These are phyloP conservation scores for Ecdyonurus torrentis DNA, from an alignment of 2,888 invertebrate genomes.

Conservation along the genomic window DNA sequence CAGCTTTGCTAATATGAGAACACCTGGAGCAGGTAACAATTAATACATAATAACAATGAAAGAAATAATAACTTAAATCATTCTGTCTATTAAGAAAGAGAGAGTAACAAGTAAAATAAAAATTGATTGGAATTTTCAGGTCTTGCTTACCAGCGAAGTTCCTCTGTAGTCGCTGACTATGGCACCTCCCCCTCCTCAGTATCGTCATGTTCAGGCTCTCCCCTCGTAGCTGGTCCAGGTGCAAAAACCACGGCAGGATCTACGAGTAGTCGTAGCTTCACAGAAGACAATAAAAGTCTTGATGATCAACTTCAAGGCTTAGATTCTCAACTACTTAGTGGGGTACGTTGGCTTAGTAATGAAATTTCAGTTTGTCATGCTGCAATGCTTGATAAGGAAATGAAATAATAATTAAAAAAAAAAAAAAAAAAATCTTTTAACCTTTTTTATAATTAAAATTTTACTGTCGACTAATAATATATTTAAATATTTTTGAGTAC, in stretches of 20 bases:
- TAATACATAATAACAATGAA: too few species aligned
- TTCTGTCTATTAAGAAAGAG: too few species aligned
- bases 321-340: slow-evolving; percentile 58
- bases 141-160: background rate
- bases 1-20: background rate
- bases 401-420: too few species aligned
- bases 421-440: too few species aligned
- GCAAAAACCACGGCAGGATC: slow-evolving; percentile 12
- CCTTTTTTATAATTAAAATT: too few species aligned
- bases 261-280: slow-evolving; percentile 32
- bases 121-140: background rate
- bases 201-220: slow-evolving; percentile 31
- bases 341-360: slow-evolving; percentile 34
- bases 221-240: slow-evolving; percentile 18
- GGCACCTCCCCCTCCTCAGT: slow-evolving; percentile 25
- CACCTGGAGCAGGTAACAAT: background rate
- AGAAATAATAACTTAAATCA: too few species aligned
- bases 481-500: too few species aligned
- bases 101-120: too few species aligned
- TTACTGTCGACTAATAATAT: too few species aligned
- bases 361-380: slow-evolving; percentile 15
- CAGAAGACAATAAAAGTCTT: slow-evolving; percentile 54
- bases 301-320: slow-evolving; percentile 69
- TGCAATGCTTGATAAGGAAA: slow-evolving; percentile 10
- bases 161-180: background rate